Percentiles rank a stretch among this genome's conserved stretches.
Conservation (phyloP, 37 sponge, comb jelly and placozoan species). For the Petrosia ficiformis region DNA sequence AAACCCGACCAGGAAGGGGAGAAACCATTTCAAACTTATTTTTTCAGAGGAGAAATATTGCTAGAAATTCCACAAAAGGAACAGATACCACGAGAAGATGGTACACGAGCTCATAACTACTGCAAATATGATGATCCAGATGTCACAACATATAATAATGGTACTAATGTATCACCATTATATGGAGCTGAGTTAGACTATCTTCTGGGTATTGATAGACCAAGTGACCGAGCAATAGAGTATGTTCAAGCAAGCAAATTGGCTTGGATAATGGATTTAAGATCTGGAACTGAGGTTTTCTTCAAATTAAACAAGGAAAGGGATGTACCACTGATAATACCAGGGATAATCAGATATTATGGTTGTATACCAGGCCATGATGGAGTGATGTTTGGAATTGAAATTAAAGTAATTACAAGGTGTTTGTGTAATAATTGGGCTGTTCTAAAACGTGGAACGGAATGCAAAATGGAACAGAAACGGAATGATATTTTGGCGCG, state of each 20-base stretch:
- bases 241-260: constrained; percentile 1
- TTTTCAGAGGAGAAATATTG: not conserved
- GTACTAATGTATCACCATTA: constrained; percentile 31
- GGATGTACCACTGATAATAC: not conserved
- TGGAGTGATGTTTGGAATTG: constrained; percentile 69
- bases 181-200: not conserved
- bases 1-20: not conserved
- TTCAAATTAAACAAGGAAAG: constrained; percentile 19
- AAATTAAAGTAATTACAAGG: constrained; percentile 27
- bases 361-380: constrained; percentile 16
- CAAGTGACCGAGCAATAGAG: not conserved
- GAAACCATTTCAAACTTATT: not conserved
- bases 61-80: not conserved
- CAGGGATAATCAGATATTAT: constrained; percentile 28
- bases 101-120: not conserved
- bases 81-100: not conserved
- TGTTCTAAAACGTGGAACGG: too few relatives aligned
- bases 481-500: too few relatives aligned
- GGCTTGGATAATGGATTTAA: constrained; percentile 36
- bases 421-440: too few relatives aligned
- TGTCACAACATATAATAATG: constrained; percentile 3
- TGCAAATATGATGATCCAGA: constrained; percentile 6
- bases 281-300: not conserved
- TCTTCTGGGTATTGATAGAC: constrained; percentile 7
- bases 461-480: too few relatives aligned